phyloP scores from a whole-genome alignment of 1,140 invertebrate genomes.

The Heterodera schachtii region DNA sequence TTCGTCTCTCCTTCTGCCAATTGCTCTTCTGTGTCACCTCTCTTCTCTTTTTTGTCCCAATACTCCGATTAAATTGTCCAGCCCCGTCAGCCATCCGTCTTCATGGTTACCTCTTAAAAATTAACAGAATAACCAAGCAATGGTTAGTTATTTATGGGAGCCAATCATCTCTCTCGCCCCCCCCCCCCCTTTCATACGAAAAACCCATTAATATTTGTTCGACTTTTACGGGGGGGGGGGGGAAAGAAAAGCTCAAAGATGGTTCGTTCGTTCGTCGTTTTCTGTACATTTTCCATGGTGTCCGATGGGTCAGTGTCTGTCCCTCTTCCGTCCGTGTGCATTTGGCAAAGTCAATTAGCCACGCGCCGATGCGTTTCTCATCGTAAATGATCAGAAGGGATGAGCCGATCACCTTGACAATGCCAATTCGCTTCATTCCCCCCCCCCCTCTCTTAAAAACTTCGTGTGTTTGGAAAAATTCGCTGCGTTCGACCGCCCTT shows the following conservation, averaged over 20 bases:
- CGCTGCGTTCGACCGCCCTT: constrained; percentile 78
- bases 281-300: constrained; percentile 78
- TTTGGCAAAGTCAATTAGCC: constrained; percentile 99
- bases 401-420: constrained; percentile 80
- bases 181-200: too few relatives aligned
- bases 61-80: constrained; percentile 89
- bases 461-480: constrained; percentile 87
- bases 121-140: too few relatives aligned
- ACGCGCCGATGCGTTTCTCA: constrained; percentile 77
- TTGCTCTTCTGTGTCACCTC: background rate
- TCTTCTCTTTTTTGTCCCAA: background rate
- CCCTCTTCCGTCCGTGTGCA: constrained; percentile 80
- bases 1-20: background rate
- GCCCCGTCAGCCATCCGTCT: constrained; percentile 91
- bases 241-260: too few relatives aligned
- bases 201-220: too few relatives aligned
- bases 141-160: too few relatives aligned
- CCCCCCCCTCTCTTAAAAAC: constrained; percentile 65
- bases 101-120: constrained; percentile 82
- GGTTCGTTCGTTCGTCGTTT: too few relatives aligned
- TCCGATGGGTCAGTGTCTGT: constrained; percentile 78
- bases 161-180: too few relatives aligned
- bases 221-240: too few relatives aligned
- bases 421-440: background rate
- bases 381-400: constrained; percentile 78